A percentile compares a stretch with the other conserved stretches of the same genome.
phyloP scores from a whole-genome alignment of 2,113 vertebrate genomes.

The Lagenorhynchus albirostris region DNA sequence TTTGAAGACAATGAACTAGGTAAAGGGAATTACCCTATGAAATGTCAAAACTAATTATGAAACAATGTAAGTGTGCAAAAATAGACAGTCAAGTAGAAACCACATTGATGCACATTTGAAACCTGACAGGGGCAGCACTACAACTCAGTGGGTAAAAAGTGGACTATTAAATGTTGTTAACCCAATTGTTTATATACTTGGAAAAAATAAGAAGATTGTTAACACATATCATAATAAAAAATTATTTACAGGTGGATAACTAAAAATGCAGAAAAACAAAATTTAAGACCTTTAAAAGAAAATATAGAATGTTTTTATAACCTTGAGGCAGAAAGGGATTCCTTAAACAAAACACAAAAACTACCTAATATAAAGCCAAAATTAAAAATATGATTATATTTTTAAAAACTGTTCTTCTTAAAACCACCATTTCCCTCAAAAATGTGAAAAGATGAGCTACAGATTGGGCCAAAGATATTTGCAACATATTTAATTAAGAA shows the following conservation, averaged over 20 bases:
- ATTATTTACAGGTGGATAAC: neutral
- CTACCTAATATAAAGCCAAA: neutral
- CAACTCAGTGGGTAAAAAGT: neutral
- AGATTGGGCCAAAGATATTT: neutral
- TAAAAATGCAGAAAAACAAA: conserved; percentile 14
- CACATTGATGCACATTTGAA: neutral
- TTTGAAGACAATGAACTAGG: neutral
- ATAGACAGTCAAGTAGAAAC: neutral
- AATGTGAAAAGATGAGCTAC: neutral
- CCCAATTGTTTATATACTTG: neutral
- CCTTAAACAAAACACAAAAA: neutral
- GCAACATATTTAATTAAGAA: neutral
- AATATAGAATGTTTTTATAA: neutral
- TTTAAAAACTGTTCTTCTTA: neutral
- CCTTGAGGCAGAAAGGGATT: neutral
- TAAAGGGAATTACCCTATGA: neutral
- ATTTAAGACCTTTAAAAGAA: neutral
- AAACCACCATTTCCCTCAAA: neutral
- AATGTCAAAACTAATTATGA: neutral
- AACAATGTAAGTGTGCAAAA: neutral
- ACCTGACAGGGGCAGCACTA: neutral
- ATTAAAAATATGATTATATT: neutral
- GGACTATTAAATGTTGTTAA: neutral
- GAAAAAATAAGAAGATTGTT: neutral
- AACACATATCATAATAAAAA: neutral